Conservation (phyloP, 2,113 vertebrate genomes). For the Plecotus auritus region DNA sequence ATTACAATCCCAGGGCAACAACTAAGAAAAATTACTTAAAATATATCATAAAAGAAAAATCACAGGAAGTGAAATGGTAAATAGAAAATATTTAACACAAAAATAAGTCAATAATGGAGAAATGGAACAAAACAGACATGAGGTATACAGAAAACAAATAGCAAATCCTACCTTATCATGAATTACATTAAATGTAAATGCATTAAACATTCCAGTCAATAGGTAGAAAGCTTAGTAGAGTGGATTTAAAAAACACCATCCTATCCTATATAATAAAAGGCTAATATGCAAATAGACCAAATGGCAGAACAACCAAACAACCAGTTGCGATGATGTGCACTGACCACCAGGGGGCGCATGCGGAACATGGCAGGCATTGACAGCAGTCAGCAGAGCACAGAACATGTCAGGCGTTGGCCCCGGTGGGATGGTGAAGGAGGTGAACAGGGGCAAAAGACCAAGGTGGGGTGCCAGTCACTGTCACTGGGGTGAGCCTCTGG, state of each 20-base stretch:
- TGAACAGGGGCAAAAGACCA: too few relatives aligned
- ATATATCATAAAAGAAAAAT: background rate
- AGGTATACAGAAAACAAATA: background rate
- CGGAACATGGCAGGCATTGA: too few relatives aligned
- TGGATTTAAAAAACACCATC: background rate
- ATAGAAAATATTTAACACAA: background rate
- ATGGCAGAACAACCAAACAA: too few relatives aligned
- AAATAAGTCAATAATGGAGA: background rate
- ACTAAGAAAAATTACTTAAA: conserved; percentile 17
- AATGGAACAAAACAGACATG: background rate
- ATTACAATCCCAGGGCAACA: conserved; percentile 12
- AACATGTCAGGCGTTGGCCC: too few relatives aligned
- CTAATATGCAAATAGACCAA: too few relatives aligned
- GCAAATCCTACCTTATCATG: background rate
- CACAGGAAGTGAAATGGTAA: background rate
- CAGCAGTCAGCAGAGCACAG: too few relatives aligned
- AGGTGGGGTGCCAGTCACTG: too few relatives aligned
- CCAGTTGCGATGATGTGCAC: too few relatives aligned
- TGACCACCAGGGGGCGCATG: too few relatives aligned
- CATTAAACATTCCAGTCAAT: background rate
- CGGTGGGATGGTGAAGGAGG: too few relatives aligned
- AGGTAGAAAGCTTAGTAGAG: background rate
- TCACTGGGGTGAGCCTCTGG: too few relatives aligned
- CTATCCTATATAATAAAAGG: background rate
- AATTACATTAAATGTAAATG: conserved; percentile 27